A percentile compares a stretch with the other conserved stretches of the same genome.
Evolutionary conservation across 2,797 vertebrate species (phyloP).

Genomic region (Tragelaphus eurycerus): DNA sequence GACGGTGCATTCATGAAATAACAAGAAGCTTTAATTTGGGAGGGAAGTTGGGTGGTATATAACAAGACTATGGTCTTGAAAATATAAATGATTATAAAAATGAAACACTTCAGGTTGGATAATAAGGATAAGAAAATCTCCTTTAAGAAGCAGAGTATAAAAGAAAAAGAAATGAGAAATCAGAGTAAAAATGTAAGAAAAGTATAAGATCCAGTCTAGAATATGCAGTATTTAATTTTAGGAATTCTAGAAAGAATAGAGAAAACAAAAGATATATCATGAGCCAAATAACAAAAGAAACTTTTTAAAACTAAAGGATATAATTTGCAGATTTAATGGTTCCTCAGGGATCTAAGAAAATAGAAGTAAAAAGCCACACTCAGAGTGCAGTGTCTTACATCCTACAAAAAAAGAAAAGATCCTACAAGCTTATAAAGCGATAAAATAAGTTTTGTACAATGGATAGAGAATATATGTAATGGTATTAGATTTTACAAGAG

Average conservation of each 20-base stretch:
- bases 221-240: neutral
- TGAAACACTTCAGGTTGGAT: neutral
- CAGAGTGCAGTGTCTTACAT: neutral
- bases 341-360: neutral
- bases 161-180: neutral
- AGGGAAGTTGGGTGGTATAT: neutral
- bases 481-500: neutral
- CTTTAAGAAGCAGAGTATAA: neutral
- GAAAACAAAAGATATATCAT: neutral
- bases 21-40: neutral
- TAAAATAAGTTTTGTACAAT: neutral
- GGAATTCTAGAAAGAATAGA: slow-evolving; percentile 23
- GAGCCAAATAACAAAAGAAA: slow-evolving; percentile 18
- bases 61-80: neutral
- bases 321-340: neutral
- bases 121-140: neutral
- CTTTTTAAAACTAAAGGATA: neutral
- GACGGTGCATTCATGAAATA: neutral
- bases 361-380: neutral
- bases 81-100: slow-evolving; percentile 24
- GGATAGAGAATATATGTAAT: neutral
- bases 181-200: neutral
- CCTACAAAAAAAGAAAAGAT: neutral
- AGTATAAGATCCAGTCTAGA: neutral
- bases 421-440: neutral